Percentiles rank a stretch among this genome's conserved stretches.
Evolutionary conservation across 2,888 invertebrate species (phyloP).

Genomic region (Drosophila cognata): DNA sequence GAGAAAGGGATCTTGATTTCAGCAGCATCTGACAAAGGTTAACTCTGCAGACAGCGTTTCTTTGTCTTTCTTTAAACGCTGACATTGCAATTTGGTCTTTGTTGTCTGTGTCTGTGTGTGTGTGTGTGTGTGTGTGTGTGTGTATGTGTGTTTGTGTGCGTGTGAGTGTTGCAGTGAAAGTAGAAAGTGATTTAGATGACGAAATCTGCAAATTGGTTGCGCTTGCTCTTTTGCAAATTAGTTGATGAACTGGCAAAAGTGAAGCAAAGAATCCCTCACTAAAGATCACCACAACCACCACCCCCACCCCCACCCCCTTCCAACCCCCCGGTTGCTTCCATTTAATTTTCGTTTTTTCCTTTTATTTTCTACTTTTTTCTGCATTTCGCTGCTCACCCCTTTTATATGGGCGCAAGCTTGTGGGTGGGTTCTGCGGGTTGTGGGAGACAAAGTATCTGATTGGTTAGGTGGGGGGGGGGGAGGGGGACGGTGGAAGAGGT

Average conservation of each 20-base stretch:
- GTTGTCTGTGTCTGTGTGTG: slow-evolving; percentile 13
- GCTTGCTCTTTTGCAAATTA: slow-evolving; percentile 18
- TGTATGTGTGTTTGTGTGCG: not conserved
- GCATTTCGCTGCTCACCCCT: slow-evolving; percentile 23
- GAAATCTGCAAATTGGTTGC: slow-evolving; percentile 44
- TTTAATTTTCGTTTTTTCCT: not conserved
- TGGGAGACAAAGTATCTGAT: not conserved
- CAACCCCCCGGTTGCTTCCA: not conserved
- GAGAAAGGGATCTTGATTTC: slow-evolving; percentile 27
- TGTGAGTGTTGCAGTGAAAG: slow-evolving; percentile 61
- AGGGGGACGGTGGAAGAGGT: not conserved
- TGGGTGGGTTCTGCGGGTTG: not conserved
- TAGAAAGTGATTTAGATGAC: slow-evolving; percentile 65
- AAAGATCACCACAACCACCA: not conserved
- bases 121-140: slow-evolving; percentile 3
- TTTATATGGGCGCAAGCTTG: slow-evolving; percentile 13
- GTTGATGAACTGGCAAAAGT: slow-evolving; percentile 16
- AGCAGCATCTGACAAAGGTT: slow-evolving; percentile 16
- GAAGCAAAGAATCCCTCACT: not conserved
- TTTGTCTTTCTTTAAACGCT: slow-evolving; percentile 16
- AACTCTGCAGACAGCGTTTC: not conserved
- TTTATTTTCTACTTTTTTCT: not conserved
- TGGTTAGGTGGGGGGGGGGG: not conserved
- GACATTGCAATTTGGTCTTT: slow-evolving; percentile 46
- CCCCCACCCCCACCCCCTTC: not conserved